Evolutionary conservation across 2,888 invertebrate genomes (phyloP), one percentile per base, ranked within the genome.

Genomic region (Hydrotaea diabolus): DNA sequence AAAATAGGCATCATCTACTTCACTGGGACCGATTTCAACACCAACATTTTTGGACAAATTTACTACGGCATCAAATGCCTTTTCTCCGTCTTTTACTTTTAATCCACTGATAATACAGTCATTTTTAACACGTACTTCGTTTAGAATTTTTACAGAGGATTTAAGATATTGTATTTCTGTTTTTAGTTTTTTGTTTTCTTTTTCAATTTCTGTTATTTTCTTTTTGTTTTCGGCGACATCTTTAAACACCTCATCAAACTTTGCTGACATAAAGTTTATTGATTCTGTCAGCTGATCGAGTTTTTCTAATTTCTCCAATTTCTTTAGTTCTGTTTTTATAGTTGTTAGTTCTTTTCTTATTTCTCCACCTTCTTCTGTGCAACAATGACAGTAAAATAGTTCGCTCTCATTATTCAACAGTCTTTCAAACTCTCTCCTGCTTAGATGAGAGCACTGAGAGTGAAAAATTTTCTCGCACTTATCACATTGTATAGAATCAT

Each of bases 401-500:
- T 69, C 39, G 13, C 53, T 55, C 39, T 77, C 46, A 57, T 77
- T 57, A 11, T 57, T 46, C 5, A 69, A 13, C 59, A 71, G 5
- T 46, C 26, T 59, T 9, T 71, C 49, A 71, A 77, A 59, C 15
- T 77, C 21, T 43, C 77, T 66, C 43, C 66, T 77, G 66, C 39
- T 43, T 13, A 77, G 26, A 17, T 69, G n/a, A 19, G 77, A 46
- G 39, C 76, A 76, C 15, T 59, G 59, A 53, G 26, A 76, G 62
- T 76, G 66, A 23, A 21, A 66, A 1, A 13, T 64, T 76, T 76
- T 66, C 1, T 13, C 53, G 13, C 66, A 76, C 31, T 64, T 62
- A 17, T 75, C 57, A 26, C 66, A 77, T 23, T 71, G 36, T 17
- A 77, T 77, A 26, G 55, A 69, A 66, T 77, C 69, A 69, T 77